Evolutionary conservation across 2,888 invertebrate genomes (phyloP), one percentile per base, ranked within the genome.

Genomic region (Nasonovia ribisnigri): DNA sequence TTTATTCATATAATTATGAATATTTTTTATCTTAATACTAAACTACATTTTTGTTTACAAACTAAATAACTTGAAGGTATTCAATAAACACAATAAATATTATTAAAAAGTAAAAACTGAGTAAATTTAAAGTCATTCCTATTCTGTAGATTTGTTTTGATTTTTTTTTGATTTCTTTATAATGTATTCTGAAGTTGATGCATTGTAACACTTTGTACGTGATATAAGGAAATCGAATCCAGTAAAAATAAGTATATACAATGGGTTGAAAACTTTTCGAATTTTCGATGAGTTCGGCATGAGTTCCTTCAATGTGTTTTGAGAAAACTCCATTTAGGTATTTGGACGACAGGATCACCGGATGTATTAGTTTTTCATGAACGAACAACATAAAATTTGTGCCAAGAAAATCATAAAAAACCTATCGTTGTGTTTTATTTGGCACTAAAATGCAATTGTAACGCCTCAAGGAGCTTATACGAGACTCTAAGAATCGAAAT

Each of bases 361-460:
- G 86, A 91, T 57, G 91, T 86, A 86, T 91, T 91, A 91, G 91
- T 57, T 91, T 91, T 91, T 91, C 86, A 91, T 57, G 91, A 91
- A 86, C 86, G 91, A 86, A 86, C 86, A 86, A 86, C 77, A 91
- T 84, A 86, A 43, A 24, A 86, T 91, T 86, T 86, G 84, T 91
- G 86, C 91, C 86, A 91, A 91, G 84, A 91, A 91, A 86, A 91
- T 91, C 84, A 91, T 91, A 91, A 91, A 91, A 91, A 91, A 86
- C 86, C 91, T 86, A 86, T 91, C 84, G 91, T 86, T 57, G 26
- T 91, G 91, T 91, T 91, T 91, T 91, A 91, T 91, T 91, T 91
- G 91, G 91, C 91, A 86, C 67, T 92, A 67, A 67, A 67, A 88
- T 92, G 51, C 92, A 67, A 92, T 88, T 92, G 88, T 92, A 88